Base-by-base conservation (phyloP, 2,113 vertebrate genomes). In the Xiphophorus couchianus region DNA sequence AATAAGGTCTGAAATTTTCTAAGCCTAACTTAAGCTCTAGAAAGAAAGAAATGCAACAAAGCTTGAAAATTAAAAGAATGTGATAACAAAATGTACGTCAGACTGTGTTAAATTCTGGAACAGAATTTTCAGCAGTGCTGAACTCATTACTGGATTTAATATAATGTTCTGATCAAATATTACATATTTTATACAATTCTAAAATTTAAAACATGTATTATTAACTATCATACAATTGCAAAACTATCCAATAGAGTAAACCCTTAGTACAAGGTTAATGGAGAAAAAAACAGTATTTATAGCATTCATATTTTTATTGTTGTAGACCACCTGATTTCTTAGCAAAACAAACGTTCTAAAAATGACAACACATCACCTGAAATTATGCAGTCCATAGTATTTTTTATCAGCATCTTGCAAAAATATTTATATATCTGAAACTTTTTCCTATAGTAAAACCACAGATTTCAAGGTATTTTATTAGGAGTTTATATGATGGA, bases 51-150 rank as follows among this genome's bases (percentile, higher is more conserved):
- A 33, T 28, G 15, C 22, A 66, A 54, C 37, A 11, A 8, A 72
- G 48, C n/a, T 37, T 51, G 51, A 11, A 31, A 19, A 66, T 85
- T 76, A 42, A 69, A 39, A 71, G 62, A 19, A 82, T 1, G 33
- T 4, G 31, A 77, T 35, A 35, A 29, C 3, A 35, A 35, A 25
- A 70, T 3, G 17, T 69, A 70, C 19, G 8, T 44, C 13, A n/a
- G 39, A 64, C 63, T 29, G 29, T 39, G 11, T 62, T 31, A 33
- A 31, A 31, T 37, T 37, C 35, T 37, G 35, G 10, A 37, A 11
- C 35, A 37, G 35, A 37, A 37, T 37, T 37, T 37, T 8, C 7
- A 58, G 11, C 51, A 58, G 22, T 22, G 51, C 8, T 22, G 51
- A 7, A 58, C 51, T n/a, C 7, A 58, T n/a, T 25, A 25, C 8